Evolutionary conservation across 2,113 vertebrate species (phyloP).

Genomic region (Calidris pygmaea): DNA sequence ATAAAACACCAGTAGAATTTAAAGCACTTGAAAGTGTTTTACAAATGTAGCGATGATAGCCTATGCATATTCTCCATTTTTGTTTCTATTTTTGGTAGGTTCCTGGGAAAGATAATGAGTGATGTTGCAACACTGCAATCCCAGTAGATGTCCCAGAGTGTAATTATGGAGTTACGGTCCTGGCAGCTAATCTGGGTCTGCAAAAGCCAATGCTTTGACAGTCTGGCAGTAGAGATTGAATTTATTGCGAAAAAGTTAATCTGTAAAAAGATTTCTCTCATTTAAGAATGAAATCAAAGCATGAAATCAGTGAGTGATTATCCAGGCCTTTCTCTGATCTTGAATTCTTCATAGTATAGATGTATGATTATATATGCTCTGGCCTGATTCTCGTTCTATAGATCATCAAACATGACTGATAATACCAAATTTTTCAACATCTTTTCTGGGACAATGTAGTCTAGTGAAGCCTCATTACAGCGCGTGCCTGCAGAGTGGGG

Average conservation of each 20-base stretch:
- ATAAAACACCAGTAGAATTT: constrained; percentile 20
- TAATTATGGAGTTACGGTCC: neutral
- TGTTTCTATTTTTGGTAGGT: neutral
- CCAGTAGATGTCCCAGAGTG: neutral
- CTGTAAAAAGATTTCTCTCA: neutral
- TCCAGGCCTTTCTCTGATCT: neutral
- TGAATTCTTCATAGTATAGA: constrained; percentile 1
- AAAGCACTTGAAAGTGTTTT: neutral
- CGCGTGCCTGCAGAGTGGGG: neutral
- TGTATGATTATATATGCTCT: neutral
- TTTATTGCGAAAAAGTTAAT: neutral
- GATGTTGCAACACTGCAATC: neutral
- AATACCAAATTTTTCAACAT: neutral
- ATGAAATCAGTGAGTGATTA: neutral
- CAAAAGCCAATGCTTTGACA: neutral
- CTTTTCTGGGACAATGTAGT: neutral
- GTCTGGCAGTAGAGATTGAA: neutral
- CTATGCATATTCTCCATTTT: neutral
- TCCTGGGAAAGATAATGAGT: neutral
- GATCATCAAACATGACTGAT: neutral
- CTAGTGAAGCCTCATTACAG: neutral
- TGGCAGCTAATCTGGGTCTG: neutral
- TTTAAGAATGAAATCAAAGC: constrained; percentile 18
- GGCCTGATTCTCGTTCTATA: neutral
- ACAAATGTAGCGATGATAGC: neutral